Conservation (phyloP, 2,113 vertebrate genomes). For the Prinia subflava region DNA sequence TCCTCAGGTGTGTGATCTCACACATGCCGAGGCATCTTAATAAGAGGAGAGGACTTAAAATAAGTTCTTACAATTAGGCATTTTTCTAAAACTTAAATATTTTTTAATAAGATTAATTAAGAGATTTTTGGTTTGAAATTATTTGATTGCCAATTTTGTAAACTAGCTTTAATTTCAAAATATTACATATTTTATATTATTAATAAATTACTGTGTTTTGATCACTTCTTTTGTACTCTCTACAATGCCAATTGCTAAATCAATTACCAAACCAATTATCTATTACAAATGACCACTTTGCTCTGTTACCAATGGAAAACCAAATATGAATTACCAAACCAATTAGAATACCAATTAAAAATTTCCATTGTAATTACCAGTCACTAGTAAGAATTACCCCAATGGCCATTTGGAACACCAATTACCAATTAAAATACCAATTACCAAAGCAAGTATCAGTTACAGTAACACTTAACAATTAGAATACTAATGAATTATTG, state of each 20-base stretch:
- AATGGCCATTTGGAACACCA: slow-evolving; percentile 49
- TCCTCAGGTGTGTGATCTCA: background rate
- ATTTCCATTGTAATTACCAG: slow-evolving; percentile 53
- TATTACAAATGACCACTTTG: slow-evolving; percentile 42
- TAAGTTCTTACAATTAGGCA: background rate
- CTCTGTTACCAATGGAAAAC: slow-evolving; percentile 16
- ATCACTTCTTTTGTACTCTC: background rate
- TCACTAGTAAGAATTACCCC: slow-evolving; percentile 32
- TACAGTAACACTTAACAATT: slow-evolving; percentile 46
- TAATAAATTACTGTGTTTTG: background rate
- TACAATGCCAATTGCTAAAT: background rate
- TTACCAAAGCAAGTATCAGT: slow-evolving; percentile 49
- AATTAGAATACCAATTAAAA: slow-evolving; percentile 57
- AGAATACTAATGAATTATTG: slow-evolving; percentile 49
- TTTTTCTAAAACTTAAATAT: background rate
- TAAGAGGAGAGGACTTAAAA: background rate
- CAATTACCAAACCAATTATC: slow-evolving; percentile 51
- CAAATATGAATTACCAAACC: slow-evolving; percentile 57
- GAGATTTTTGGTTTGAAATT: background rate
- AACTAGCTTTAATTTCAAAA: background rate
- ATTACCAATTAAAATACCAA: slow-evolving; percentile 58
- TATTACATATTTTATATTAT: background rate
- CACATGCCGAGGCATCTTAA: background rate
- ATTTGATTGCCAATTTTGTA: background rate
- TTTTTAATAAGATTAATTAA: no score